Base-by-base conservation (phyloP, 2,797 vertebrate species). In the Trachurus trachurus region DNA sequence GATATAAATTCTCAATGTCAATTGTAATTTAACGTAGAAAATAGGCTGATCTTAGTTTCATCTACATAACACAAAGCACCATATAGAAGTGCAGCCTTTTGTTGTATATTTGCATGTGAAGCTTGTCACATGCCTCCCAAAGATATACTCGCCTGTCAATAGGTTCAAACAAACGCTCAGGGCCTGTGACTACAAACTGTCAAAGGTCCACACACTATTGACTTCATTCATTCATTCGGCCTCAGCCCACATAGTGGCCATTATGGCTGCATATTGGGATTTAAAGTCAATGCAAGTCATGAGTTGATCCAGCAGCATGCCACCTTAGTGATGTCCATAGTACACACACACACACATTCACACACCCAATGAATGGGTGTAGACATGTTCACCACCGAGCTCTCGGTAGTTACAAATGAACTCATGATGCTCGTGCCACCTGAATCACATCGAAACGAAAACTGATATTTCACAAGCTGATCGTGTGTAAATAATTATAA, bases 341-440 rank as follows among this genome's bases (percentile, higher is more conserved):
- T 9, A 42, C n/a, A 42, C 31, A 19, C 22, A 19, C 22, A 49
- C 42, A 19, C 22, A 3, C 26, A 26, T 26, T 1, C 26, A 26
- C 26, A 26, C 26, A 34, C 58, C 39, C 42, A 67, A 53, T 63
- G 37, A 68, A 88, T 80, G 86, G 82, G 83, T 89, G 85, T 73
- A 75, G 85, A 56, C 88, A 75, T 54, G 72, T 22, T 58, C 57
- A 59, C 17, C 63, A 31, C 69, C 22, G 29, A 64, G 82, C 87
- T 81, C 84, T 63, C 72, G 49, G 9, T 45, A 13, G 31, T 9
- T 68, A 31, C n/a, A 64, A 64, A 49, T 66, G 52, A 53, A 57
- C 78, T 13, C 61, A 21, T 42, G 72, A 60, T 73, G 69, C 40
- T 31, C 13, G 21, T 1, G 21, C 10, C 39, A 58, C 17, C 9